phyloP scores from a whole-genome alignment of 2,797 vertebrate genomes.

The Cuculus canorus region DNA sequence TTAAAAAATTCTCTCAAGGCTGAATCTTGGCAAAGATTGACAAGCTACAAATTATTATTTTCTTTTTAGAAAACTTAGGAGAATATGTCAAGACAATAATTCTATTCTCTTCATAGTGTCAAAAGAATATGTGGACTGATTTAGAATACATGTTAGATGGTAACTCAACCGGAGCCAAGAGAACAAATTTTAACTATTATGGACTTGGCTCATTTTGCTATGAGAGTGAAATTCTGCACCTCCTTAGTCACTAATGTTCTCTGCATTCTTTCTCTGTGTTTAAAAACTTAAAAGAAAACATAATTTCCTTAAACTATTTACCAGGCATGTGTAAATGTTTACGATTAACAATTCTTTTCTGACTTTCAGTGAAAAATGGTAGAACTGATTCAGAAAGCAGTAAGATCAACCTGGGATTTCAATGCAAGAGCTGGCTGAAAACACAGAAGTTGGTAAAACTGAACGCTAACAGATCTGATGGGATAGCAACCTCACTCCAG shows the following conservation, averaged over 20 bases:
- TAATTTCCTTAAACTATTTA: neutral
- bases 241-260: neutral
- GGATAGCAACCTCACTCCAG: neutral
- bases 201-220: neutral
- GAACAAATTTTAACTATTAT: neutral
- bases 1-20: conserved; percentile 62
- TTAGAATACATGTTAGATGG: neutral
- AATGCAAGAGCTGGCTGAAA: neutral
- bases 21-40: conserved; percentile 55
- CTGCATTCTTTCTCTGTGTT: neutral
- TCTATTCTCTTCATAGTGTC: neutral
- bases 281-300: neutral
- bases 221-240: neutral
- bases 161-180: conserved; percentile 7
- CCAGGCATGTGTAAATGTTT: neutral
- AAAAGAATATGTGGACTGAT: neutral
- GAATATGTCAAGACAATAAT: conserved; percentile 43
- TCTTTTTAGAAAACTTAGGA: conserved; percentile 8
- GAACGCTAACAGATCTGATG: neutral
- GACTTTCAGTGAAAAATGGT: neutral
- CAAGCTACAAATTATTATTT: conserved; percentile 44
- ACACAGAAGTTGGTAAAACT: neutral
- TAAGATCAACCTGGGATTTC: neutral
- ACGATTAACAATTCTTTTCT: neutral
- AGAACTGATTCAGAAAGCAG: neutral